phyloP scores from a whole-genome alignment of 1,140 invertebrate genomes.

The Drosophila auraria region DNA sequence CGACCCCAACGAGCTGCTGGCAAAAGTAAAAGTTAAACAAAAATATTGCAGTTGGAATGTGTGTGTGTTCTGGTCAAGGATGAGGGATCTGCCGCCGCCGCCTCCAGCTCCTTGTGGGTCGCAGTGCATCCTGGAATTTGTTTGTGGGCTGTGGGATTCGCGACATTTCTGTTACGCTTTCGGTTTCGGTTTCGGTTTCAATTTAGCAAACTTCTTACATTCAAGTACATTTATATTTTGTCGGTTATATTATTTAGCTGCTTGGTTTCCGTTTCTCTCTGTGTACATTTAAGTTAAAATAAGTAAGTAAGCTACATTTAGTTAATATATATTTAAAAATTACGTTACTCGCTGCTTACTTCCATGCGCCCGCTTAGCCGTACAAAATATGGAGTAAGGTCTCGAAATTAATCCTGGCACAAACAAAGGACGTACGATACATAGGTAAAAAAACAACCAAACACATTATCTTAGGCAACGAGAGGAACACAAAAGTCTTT shows the following conservation, averaged over 20 bases:
- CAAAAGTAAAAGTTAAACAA: constrained; percentile 66
- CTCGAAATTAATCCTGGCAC: constrained; percentile 4
- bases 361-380: constrained; percentile 38
- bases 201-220: constrained; percentile 81
- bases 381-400: constrained; percentile 13
- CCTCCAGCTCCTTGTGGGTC: not conserved
- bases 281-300: constrained; percentile 80
- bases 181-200: constrained; percentile 45
- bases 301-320: constrained; percentile 80
- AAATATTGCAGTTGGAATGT: constrained; percentile 75
- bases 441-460: constrained; percentile 17
- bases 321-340: constrained; percentile 72
- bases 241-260: constrained; percentile 55
- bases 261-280: constrained; percentile 38
- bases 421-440: constrained; percentile 6
- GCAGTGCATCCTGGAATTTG: constrained; percentile 22
- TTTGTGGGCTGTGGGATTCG: constrained; percentile 42
- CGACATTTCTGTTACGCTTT: constrained; percentile 47
- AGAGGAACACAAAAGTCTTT: constrained; percentile 75
- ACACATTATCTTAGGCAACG: constrained; percentile 30
- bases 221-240: constrained; percentile 77
- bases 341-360: constrained; percentile 72
- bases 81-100: constrained; percentile 1
- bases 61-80: constrained; percentile 33
- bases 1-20: constrained; percentile 10